Evolutionary conservation across 2,888 invertebrate genomes (phyloP), one percentile per base, ranked within the genome.

Genomic region (Diaphora mendica): DNA sequence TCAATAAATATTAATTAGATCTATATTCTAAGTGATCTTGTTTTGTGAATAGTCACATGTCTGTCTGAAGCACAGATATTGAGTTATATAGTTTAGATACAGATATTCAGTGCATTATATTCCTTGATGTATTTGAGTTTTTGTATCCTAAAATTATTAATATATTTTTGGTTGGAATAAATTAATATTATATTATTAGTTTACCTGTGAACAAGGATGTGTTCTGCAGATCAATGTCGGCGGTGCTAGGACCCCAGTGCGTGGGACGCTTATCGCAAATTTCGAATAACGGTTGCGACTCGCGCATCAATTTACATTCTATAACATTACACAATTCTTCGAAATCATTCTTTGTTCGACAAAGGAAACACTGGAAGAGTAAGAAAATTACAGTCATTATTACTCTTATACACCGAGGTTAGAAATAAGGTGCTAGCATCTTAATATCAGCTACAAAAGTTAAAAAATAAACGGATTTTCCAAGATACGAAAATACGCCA

Each of bases 231-330:
- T 95, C 94, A 78, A 92, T 89, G 70, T 95, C 94, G 11, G 88
- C 83, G 30, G 82, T 85, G 70, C 91, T 91, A 0, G 97, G 97
- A 4, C 97, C 97, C 98, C 98, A 98, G 87, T 97, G 97, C 62
- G 97, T 95, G 11, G 98, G 98, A 86, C 98, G 96, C 85, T 97
- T 97, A 81, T 97, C 97, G 84, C 97, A 97, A 71, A 99, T 95
- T 96, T 99, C 99, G 93, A 99, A 99, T 82, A 99, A 93, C 0
- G 99, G 97, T 87, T 98, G 98, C 75, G 96, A 96, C 84, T 97
- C 97, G 39, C 96, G 94, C 91, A 97, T 97, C 79, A 98, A 93
- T 77, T 97, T 96, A 70, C 96, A 96, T 90, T 97, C 96, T 86
- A 98, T 97, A 66, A 96, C 96, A 79, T 92, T 92, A 87, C 98